Base-by-base conservation (phyloP, 1,140 invertebrate genomes). In the Cotesia glomerata region DNA sequence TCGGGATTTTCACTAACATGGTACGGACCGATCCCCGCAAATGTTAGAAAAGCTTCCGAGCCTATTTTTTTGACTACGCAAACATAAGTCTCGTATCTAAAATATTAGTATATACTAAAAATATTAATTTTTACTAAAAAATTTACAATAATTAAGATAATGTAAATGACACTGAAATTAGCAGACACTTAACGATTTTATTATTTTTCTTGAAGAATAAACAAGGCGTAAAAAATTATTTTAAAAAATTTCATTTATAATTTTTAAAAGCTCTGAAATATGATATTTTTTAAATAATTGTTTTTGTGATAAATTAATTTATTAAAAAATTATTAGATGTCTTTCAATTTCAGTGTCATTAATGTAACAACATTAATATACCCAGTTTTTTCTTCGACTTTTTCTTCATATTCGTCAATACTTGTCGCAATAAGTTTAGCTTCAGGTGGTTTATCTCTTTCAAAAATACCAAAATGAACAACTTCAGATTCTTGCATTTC, bases 11-110 rank as follows among this genome's bases (percentile, higher is more conserved):
- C 86, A 61, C 85, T 87, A 1, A 87, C 83, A 16, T 87, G 81
- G 75, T 85, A 87, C n/a, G 85, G 85, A 9, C 85, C 85, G 49
- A 87, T 87, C 7, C 86, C 86, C 14, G 85, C 86, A 63, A 87
- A 87, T 4, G 85, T 81, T 65, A 87, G 68, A 75, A 87, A 87
- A 16, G 84, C 79, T 72, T 87, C 85, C 3, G 80, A 81, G 18
- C 80, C 81, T 51, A 83, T 68, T 80, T 86, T 87, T 65, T 84
- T 86, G 0, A 87, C 81, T 18, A 84, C 81, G 16, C 82, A 83
- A 62, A 87, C 81, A 66, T 87, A 87, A 51, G 80, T 80, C 74
- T 86, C 85, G 18, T 83, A 84, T 62, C 84, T 86, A 65, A 45
- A 67, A 77, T 63, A 56, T 16, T 9, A 32, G 26, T 64, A 14